Evolutionary conservation across 1,140 invertebrate species (phyloP), one percentile per base, ranked within the genome.

Genomic region (Drosophila grimshawi): DNA sequence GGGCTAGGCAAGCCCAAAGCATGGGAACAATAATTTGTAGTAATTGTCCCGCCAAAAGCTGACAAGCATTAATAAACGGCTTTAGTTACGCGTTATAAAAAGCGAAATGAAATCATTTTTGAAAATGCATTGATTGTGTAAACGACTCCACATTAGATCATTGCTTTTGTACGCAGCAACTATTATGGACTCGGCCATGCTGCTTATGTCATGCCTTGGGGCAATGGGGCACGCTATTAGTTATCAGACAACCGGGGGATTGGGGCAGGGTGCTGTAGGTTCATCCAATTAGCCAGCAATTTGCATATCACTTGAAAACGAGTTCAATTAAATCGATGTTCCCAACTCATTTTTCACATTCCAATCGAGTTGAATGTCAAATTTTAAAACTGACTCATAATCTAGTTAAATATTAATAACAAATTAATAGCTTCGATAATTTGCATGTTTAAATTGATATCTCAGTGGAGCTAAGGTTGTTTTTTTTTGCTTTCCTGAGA

Each of bases 291-390:
- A 65, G 55, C 49, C 19, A 35, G 32, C 51, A 82, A 77, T 81
- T 88, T 86, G 83, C 82, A 86, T 86, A 74, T 77, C 80, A 79
- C 64, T 76, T 57, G 62, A 53, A 76, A 86, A 88, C 82, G 68
- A 78, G 76, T 76, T 86, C 83, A 86, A 86, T 86, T 86, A 70
- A 62, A 65, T 62, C 73, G 43, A 80, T 86, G 75, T 81, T 46
- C 78, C 60, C 37, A 59, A 53, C 49, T 57, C 65, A 66, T 80
- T 74, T 32, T 5, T 30, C 5, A 35, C 45, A 43, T 27, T 53
- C 19, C 10, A 29, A 62, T 5, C 30, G 7, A 45, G 32, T 33
- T 48, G 65, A 27, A 35, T 19, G 35, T 35, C 27, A 10, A 56
- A 29, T 41, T 10, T 30, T 43, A 27, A 1, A 4, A 33, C 43